Evolutionary conservation across 2,113 vertebrate species (phyloP).

Genomic region (Periophthalmus modestus): DNA sequence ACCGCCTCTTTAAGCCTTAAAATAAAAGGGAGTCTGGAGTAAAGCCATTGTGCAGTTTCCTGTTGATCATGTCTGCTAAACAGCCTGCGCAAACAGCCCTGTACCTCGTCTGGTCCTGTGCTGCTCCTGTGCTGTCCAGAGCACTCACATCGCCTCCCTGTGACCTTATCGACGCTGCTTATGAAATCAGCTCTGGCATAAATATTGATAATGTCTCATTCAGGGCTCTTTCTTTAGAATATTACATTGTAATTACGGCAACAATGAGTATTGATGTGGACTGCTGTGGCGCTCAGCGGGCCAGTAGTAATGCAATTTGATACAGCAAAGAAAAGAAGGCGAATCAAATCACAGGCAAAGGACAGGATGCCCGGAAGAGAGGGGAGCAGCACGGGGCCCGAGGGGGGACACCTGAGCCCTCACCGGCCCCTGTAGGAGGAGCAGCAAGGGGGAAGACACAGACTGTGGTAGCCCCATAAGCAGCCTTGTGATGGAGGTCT

Average conservation of each 20-base stretch:
- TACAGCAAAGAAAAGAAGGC: slow-evolving; percentile 29
- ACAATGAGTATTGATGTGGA: slow-evolving; percentile 53
- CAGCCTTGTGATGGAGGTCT: too few relatives aligned
- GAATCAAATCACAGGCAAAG: slow-evolving; percentile 57
- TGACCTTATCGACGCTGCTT: slow-evolving; percentile 50
- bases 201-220: slow-evolving; percentile 65
- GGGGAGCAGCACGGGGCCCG: slow-evolving; percentile 19
- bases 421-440: background rate
- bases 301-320: slow-evolving; percentile 52
- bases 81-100: too few relatives aligned
- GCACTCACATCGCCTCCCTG: slow-evolving; percentile 37
- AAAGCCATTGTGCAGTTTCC: too few relatives aligned
- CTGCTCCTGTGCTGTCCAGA: slow-evolving; percentile 7
- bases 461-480: too few relatives aligned
- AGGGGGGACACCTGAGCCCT: slow-evolving; percentile 51
- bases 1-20: too few relatives aligned
- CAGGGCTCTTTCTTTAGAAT: slow-evolving; percentile 45
- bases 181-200: slow-evolving; percentile 55
- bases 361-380: slow-evolving; percentile 36
- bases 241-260: slow-evolving; percentile 50
- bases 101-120: too few relatives aligned
- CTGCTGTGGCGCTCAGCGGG: slow-evolving; percentile 11
- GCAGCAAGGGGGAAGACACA: background rate
- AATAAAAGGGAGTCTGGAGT: too few relatives aligned
- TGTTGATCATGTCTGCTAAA: too few relatives aligned